A percentile compares a stretch with the other conserved stretches of the same genome.
Evolutionary conservation across 1,140 invertebrate species (phyloP).

Genomic region (Drosophila seguyi): DNA sequence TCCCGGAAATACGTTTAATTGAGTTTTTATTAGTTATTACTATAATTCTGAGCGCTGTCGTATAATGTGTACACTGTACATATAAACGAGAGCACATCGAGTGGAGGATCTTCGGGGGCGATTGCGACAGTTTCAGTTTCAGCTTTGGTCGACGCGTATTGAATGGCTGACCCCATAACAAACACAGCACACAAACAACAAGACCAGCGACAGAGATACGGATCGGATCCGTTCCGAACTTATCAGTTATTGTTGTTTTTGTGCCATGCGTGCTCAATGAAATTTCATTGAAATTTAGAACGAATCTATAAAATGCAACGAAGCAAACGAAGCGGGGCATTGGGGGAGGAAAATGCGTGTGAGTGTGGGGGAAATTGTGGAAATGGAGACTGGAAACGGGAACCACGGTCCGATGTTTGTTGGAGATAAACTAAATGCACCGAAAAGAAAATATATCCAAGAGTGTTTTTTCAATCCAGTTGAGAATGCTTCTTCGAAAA

Average conservation of each 20-base stretch:
- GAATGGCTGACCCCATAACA: constrained; percentile 71
- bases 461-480: background rate
- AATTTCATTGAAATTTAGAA: constrained; percentile 83
- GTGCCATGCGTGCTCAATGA: constrained; percentile 67
- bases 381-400: constrained; percentile 43
- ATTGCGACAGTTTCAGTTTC: constrained; percentile 61
- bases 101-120: constrained; percentile 35
- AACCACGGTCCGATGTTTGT: constrained; percentile 42
- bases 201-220: constrained; percentile 60
- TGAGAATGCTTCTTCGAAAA: background rate
- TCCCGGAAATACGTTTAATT: constrained; percentile 38
- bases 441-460: background rate
- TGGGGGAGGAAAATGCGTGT: background rate
- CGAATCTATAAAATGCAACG: constrained; percentile 82
- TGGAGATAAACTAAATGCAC: constrained; percentile 32
- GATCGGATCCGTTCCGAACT: constrained; percentile 68
- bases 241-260: constrained; percentile 58
- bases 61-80: constrained; percentile 10
- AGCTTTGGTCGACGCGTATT: constrained; percentile 38
- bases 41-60: constrained; percentile 26
- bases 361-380: constrained; percentile 29
- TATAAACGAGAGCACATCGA: constrained; percentile 17
- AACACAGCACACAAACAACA: constrained; percentile 34
- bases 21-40: constrained; percentile 40
- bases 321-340: constrained; percentile 49